phyloP scores from a whole-genome alignment of 2,113 vertebrate species.

The Catagonus wagneri region DNA sequence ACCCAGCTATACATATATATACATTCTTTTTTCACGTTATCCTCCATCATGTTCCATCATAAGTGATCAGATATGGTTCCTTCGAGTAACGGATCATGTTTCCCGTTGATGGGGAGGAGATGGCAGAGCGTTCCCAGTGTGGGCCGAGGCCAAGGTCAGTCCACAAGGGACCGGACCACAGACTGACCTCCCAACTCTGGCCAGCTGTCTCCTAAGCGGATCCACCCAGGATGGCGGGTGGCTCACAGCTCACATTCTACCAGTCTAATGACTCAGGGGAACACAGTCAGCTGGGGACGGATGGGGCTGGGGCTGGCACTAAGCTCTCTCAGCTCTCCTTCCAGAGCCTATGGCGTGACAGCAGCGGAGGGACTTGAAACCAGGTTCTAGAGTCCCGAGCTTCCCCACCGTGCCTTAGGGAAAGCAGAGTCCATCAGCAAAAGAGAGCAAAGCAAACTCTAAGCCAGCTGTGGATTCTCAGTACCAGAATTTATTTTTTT shows the following conservation, averaged over 20 bases:
- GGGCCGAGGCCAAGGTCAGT: neutral
- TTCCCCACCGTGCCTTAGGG: neutral
- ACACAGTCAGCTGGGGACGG: neutral
- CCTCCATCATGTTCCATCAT: too few relatives aligned
- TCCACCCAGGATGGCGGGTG: neutral
- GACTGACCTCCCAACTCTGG: too few relatives aligned
- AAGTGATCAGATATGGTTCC: too few relatives aligned
- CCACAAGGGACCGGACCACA: neutral
- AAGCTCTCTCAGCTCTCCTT: neutral
- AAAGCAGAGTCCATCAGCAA: neutral
- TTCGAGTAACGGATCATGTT: neutral
- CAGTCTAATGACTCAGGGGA: neutral
- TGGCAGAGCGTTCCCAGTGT: neutral
- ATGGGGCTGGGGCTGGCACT: neutral
- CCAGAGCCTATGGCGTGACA: neutral
- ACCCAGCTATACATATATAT: too few relatives aligned
- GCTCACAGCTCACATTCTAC: neutral
- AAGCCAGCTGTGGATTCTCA: neutral
- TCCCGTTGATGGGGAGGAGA: neutral
- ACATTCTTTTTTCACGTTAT: too few relatives aligned
- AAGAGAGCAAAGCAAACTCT: neutral
- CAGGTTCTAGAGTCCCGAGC: neutral
- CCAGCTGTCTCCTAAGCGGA: neutral
- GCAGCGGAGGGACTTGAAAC: neutral
- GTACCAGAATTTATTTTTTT: neutral